Conservation (phyloP, 2,113 vertebrate species). For the Cricetomys ansorgei region DNA sequence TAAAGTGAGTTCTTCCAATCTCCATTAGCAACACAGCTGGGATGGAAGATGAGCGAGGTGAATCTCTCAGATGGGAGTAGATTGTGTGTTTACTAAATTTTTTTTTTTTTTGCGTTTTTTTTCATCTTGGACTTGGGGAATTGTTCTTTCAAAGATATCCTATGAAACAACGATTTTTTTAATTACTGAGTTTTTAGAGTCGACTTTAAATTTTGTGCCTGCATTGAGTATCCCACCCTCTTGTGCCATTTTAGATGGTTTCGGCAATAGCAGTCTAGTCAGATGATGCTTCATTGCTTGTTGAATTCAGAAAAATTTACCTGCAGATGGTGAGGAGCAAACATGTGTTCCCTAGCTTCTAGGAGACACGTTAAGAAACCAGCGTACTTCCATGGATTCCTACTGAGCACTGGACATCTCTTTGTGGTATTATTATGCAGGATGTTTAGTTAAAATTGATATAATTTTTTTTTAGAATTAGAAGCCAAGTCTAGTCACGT, state of each 20-base stretch:
- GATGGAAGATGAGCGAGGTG: not conserved
- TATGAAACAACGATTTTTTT: not conserved
- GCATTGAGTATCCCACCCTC: not conserved
- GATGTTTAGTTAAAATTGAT: conserved; percentile 22
- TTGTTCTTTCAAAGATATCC: not conserved
- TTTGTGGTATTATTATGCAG: not conserved
- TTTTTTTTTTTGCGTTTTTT: not conserved
- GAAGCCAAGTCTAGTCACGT: not conserved
- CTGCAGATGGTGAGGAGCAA: not conserved
- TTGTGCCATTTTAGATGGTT: not conserved
- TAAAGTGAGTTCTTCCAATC: not conserved
- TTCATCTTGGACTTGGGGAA: not conserved
- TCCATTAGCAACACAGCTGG: not conserved
- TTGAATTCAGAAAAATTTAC: not conserved
- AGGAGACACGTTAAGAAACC: not conserved
- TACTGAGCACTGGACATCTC: not conserved
- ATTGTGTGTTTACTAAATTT: not conserved
- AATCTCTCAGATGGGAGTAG: not conserved
- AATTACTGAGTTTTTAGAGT: not conserved
- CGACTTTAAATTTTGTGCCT: not conserved
- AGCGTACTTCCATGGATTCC: not conserved
- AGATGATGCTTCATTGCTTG: not conserved
- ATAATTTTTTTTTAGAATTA: conserved; percentile 55
- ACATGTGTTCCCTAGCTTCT: not conserved
- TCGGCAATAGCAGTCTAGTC: not conserved